Evolutionary conservation across 2,113 vertebrate species (phyloP), one percentile per base, ranked within the genome.

Genomic region (Pelobates fuscus): DNA sequence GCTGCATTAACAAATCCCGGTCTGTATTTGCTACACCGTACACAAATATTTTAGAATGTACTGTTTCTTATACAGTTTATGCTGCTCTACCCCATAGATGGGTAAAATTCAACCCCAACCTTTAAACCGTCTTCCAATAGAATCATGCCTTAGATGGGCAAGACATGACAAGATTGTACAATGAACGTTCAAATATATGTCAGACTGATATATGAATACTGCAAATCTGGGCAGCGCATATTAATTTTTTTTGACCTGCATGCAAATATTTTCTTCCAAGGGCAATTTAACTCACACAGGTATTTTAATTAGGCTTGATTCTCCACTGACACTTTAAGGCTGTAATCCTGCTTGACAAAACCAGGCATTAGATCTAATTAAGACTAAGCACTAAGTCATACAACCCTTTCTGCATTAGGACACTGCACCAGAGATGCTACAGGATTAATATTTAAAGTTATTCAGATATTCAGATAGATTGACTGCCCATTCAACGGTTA

Each of bases 191-290:
- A 67, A 59, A 75, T 23, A 23, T 49, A 24, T 2, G 25, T 54
- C 17, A 32, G 30, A 25, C 20, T 32, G 63, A 32, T 67, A 52
- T 10, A 18, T 60, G 64, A 54, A 67, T 67, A 60, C 26, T 25
- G 72, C 60, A 66, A 60, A 20, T 32, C 55, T 0, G 37, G 17
- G 27, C 29, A 2, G 54, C 37, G 30, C 11, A 44, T 30, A 46
- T 18, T 59, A 20, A 65, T 41, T 58, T 49, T 37, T 49, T 67
- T 60, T 76, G 72, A 76, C 72, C 63, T 76, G 63, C 55, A 76
- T 76, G 72, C 72, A 76, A 76, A 76, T 76, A 37, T 76, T 76
- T 60, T 76, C 37, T 76, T 76, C 67, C 72, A 76, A 76, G 72
- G 72, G 64, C 64, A 76, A 67, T 76, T 67, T 67, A 67, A 67